These are phyloP conservation scores for Graphium colonna DNA, from an alignment of 2,888 invertebrate genomes.

Conservation along the genomic window DNA sequence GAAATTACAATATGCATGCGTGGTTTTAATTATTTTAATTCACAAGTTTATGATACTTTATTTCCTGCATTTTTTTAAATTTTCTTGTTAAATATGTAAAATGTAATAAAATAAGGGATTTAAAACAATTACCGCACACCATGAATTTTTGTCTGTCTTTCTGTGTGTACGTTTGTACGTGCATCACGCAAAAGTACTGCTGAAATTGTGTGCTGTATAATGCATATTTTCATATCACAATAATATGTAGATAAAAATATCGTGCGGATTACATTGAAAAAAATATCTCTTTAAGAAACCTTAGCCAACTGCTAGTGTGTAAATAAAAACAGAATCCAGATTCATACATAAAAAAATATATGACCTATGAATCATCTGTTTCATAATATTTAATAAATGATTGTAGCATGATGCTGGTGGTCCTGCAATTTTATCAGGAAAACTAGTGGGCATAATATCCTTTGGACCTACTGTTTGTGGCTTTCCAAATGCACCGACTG, in stretches of 20 bases:
- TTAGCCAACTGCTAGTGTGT: neutral
- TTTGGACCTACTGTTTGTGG: slow-evolving; percentile 65
- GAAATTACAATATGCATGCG: too few relatives aligned
- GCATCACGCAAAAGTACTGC: too few relatives aligned
- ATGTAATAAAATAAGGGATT: too few relatives aligned
- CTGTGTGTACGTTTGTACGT: too few relatives aligned
- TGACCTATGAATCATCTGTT: neutral
- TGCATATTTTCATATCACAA: neutral
- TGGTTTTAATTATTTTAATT: too few relatives aligned
- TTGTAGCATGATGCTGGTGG: slow-evolving; percentile 69
- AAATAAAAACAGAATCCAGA: too few relatives aligned
- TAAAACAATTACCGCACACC: too few relatives aligned
- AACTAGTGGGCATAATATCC: slow-evolving; percentile 63
- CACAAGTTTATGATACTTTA: neutral
- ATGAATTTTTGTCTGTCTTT: too few relatives aligned
- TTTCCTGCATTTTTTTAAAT: neutral
- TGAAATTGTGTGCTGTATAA: neutral
- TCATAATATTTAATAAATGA: neutral
- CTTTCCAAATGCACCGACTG: slow-evolving; percentile 61
- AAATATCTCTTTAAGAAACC: neutral
- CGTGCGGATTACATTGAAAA: neutral
- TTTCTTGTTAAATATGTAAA: too few relatives aligned
- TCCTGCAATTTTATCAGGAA: slow-evolving; percentile 56
- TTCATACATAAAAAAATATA: neutral
- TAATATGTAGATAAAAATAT: neutral